Evolutionary conservation across 2,797 vertebrate species (phyloP).

Genomic region (Monodelphis domestica): DNA sequence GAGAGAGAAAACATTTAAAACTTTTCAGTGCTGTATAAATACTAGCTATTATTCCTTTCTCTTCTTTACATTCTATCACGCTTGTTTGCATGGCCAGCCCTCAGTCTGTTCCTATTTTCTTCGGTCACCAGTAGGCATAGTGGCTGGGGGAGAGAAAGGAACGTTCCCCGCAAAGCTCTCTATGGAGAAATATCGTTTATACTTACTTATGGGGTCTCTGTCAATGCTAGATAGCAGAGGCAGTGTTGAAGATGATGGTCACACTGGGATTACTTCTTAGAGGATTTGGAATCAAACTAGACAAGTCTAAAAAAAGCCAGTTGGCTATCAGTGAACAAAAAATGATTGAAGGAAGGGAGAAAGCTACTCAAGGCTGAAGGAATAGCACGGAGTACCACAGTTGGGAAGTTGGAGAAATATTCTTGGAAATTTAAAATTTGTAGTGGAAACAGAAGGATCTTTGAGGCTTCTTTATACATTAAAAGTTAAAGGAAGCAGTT

Average conservation of each 20-base stretch:
- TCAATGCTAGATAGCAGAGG: not conserved
- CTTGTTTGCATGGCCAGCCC: not conserved
- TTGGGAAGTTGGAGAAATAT: not conserved
- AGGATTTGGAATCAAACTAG: not conserved
- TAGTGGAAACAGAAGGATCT: not conserved
- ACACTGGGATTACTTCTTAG: not conserved
- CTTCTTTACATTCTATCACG: not conserved
- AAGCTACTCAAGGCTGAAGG: not conserved
- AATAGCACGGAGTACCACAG: not conserved
- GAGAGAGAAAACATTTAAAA: not conserved
- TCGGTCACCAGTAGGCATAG: not conserved
- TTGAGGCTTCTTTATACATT: not conserved
- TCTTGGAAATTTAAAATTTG: not conserved
- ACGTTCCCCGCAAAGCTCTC: not conserved
- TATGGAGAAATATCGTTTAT: not conserved
- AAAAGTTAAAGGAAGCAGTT: not conserved
- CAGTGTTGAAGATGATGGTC: not conserved
- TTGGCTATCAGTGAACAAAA: not conserved
- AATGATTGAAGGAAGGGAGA: not conserved
- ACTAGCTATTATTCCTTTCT: not conserved
- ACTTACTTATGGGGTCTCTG: not conserved
- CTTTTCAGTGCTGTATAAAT: not conserved
- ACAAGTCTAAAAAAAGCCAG: slow-evolving; percentile 3
- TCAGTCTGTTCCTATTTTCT: not conserved
- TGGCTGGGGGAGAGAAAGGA: rapidly evolving